Evolutionary conservation across 2,113 vertebrate species (phyloP).

Genomic region (Pseudolaguvia tuberculata): DNA sequence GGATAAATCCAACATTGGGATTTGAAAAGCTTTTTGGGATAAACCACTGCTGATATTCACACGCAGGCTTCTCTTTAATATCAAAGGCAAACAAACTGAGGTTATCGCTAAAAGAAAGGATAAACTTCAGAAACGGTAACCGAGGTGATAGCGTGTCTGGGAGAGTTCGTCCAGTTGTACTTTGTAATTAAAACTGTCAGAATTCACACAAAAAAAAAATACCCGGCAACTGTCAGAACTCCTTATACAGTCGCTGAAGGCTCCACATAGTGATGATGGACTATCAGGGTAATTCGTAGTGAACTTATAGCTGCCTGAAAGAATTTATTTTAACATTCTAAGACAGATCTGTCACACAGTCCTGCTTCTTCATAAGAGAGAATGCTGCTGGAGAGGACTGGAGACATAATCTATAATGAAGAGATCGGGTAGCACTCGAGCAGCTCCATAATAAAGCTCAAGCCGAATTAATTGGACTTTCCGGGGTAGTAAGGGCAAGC

Average conservation of each 20-base stretch:
- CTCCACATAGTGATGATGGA: neutral
- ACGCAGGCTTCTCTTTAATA: conserved; percentile 20
- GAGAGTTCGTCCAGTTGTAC: conserved; percentile 5
- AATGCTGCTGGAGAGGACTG: neutral
- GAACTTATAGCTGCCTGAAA: neutral
- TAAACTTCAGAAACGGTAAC: neutral
- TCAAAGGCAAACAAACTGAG: conserved; percentile 21
- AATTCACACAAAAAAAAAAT: neutral
- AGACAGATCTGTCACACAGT: neutral
- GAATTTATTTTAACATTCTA: neutral
- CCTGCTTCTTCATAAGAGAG: neutral
- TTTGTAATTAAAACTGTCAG: conserved; percentile 13
- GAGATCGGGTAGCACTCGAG: neutral
- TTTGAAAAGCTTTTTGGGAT: neutral
- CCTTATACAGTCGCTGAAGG: neutral
- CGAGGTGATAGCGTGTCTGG: neutral
- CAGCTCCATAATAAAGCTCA: neutral
- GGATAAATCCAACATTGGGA: neutral
- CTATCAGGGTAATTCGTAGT: neutral
- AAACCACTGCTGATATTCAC: conserved; percentile 22
- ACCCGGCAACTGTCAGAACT: neutral
- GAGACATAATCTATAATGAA: neutral
- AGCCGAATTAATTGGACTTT: neutral
- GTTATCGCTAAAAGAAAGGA: neutral
- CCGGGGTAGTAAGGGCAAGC: neutral